Conservation (phyloP, 2,888 invertebrate genomes). For the Rhingia campestris region DNA sequence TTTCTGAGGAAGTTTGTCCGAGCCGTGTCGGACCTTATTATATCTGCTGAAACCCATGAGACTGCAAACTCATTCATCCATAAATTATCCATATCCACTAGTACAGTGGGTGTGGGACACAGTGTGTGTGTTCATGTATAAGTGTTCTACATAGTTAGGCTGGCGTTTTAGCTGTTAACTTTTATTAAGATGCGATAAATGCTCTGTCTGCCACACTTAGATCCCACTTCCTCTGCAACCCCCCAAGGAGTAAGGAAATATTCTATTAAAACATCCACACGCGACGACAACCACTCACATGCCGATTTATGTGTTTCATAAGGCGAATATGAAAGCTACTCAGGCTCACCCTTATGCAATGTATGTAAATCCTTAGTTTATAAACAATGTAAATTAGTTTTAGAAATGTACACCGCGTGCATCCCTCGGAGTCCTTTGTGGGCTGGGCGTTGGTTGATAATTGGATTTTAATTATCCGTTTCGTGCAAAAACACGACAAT, state of each 20-base stretch:
- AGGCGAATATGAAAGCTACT: slow-evolving; percentile 26
- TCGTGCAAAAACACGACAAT: slow-evolving; percentile 52
- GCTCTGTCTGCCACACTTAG: slow-evolving; percentile 31
- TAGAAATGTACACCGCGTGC: slow-evolving; percentile 54
- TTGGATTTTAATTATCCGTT: slow-evolving; percentile 71
- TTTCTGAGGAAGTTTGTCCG: no score
- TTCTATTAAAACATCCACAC: slow-evolving; percentile 56
- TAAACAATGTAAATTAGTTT: slow-evolving; percentile 70
- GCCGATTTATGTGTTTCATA: slow-evolving; percentile 48
- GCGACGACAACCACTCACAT: slow-evolving; percentile 43
- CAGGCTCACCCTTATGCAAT: slow-evolving; percentile 5
- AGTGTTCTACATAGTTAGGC: no score
- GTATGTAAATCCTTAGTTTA: slow-evolving; percentile 40
- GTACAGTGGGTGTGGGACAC: neutral
- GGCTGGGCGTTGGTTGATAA: slow-evolving; percentile 52
- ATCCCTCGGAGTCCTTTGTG: slow-evolving; percentile 16
- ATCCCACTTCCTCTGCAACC: slow-evolving; percentile 24
- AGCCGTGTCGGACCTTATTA: no score
- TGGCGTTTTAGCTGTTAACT: slow-evolving; percentile 46
- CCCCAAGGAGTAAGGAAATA: slow-evolving; percentile 36
- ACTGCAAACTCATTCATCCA: slow-evolving; percentile 29
- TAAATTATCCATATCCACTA: slow-evolving; percentile 46
- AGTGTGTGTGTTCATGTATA: no score
- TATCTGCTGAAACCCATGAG: slow-evolving; percentile 23
- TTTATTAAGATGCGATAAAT: slow-evolving; percentile 66